phyloP scores from a whole-genome alignment of 2,797 vertebrate genomes.

The Neopelma chrysocephalum region DNA sequence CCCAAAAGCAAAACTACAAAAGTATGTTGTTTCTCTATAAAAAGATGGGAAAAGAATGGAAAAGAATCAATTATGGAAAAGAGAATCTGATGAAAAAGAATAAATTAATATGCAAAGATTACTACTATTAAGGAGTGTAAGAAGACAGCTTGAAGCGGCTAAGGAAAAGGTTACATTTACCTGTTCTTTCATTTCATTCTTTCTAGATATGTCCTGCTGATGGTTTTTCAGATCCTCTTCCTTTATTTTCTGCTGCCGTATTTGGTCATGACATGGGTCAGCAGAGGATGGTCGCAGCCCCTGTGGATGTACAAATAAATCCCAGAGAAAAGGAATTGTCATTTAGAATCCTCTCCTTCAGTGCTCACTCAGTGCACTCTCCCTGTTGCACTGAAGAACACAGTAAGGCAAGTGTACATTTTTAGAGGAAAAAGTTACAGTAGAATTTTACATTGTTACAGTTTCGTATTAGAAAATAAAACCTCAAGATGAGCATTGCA shows the following conservation, averaged over 20 bases:
- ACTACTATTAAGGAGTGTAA: neutral
- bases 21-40: neutral
- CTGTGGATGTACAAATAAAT: conserved; percentile 65
- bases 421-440: neutral
- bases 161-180: conserved; percentile 25
- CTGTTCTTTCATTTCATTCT: conserved; percentile 68
- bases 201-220: conserved; percentile 55
- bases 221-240: conserved; percentile 11
- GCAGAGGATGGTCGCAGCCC: conserved; percentile 87
- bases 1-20: neutral
- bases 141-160: neutral
- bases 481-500: neutral
- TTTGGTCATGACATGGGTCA: conserved; percentile 63
- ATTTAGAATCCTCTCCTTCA: neutral
- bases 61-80: neutral
- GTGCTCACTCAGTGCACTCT: neutral
- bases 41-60: neutral
- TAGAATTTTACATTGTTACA: neutral
- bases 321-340: neutral
- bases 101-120: neutral
- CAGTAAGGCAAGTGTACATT: neutral
- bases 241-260: conserved; percentile 11
- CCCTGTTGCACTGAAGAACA: neutral
- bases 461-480: neutral
- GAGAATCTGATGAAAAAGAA: neutral